Evolutionary conservation across 2,888 invertebrate species (phyloP).

Genomic region (Eupithecia centaureata): DNA sequence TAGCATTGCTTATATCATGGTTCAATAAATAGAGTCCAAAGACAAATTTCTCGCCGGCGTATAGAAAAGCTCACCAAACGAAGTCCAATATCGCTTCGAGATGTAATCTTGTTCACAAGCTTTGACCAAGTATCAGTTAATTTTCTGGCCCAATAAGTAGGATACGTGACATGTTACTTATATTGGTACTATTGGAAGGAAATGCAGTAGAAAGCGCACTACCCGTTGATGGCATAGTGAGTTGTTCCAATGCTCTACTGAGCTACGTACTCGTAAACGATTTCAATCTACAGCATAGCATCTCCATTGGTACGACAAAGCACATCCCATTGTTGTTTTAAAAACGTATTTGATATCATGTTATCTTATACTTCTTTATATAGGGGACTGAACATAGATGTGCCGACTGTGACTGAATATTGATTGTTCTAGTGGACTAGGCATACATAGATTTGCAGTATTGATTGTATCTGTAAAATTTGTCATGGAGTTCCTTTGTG

Average conservation of each 20-base stretch:
- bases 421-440: neutral
- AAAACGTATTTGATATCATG: no score
- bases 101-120: conserved; percentile 55
- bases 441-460: no score
- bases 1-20: conserved; percentile 2
- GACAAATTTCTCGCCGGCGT: conserved; percentile 20
- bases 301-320: neutral
- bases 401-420: no score
- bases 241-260: neutral
- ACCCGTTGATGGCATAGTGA: neutral
- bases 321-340: no score
- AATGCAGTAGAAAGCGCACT: neutral
- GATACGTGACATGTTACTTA: conserved; percentile 25
- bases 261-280: neutral
- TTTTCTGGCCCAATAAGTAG: conserved; percentile 59
- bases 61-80: conserved; percentile 29
- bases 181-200: conserved; percentile 17
- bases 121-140: conserved; percentile 51
- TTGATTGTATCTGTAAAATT: neutral
- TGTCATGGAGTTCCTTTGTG: neutral
- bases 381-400: no score
- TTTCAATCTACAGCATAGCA: neutral
- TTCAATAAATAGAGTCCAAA: conserved; percentile 21
- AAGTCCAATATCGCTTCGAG: conserved; percentile 49
- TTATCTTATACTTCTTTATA: no score